Evolutionary conservation across 2,797 vertebrate genomes (phyloP).

Genomic region (Heteromormyrus szaboi): DNA sequence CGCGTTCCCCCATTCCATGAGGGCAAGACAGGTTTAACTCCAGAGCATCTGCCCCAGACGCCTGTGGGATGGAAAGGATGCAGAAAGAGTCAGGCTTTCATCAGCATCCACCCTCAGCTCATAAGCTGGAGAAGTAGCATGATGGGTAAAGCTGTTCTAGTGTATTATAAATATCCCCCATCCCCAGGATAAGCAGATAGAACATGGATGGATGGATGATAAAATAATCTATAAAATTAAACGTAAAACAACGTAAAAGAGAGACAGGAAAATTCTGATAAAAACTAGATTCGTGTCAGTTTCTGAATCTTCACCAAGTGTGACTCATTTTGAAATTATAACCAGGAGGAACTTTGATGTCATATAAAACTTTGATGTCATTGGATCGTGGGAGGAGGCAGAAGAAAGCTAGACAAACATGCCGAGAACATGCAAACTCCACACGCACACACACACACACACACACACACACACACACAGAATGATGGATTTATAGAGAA

Average conservation of each 20-base stretch:
- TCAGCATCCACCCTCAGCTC: neutral
- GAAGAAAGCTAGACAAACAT: neutral
- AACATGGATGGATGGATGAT: neutral
- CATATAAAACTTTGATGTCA: no score
- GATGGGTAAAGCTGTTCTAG: neutral
- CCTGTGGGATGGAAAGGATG: conserved; percentile 44
- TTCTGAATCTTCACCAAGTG: neutral
- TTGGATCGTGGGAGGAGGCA: neutral
- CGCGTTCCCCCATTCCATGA: conserved; percentile 74
- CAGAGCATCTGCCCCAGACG: conserved; percentile 70
- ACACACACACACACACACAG: neutral
- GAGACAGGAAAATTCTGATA: neutral
- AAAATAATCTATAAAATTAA: neutral
- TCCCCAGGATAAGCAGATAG: neutral
- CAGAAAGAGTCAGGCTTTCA: neutral
- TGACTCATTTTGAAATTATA: neutral
- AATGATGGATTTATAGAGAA: neutral
- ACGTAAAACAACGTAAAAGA: neutral
- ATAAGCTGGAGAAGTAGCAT: neutral
- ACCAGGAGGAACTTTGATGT: neutral
- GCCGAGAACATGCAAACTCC: neutral
- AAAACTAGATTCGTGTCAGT: neutral
- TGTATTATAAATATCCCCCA: neutral
- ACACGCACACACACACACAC: neutral
- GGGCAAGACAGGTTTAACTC: conserved; percentile 77